A percentile compares a stretch with the other conserved stretches of the same genome.
phyloP scores from a whole-genome alignment of 2,888 invertebrate genomes.

The Macrosoma leucophasiata region DNA sequence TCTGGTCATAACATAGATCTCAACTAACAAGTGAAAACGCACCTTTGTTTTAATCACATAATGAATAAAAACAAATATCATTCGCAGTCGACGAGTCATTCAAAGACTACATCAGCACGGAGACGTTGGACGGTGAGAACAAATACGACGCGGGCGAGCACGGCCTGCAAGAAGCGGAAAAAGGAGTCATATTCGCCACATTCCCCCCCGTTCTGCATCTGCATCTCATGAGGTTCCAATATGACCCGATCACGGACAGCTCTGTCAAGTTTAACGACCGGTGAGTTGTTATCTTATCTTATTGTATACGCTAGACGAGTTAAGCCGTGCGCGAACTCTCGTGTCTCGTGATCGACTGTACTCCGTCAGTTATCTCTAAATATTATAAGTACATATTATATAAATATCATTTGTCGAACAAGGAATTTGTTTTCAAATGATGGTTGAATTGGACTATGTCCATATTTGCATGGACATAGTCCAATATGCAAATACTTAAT shows the following conservation, averaged over 20 bases:
- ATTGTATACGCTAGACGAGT: no score
- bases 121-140: conserved; percentile 97
- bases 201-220: conserved; percentile 98
- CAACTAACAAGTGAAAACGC: no score
- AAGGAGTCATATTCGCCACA: conserved; percentile 97
- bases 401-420: no score
- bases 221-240: conserved; percentile 99
- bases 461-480: no score
- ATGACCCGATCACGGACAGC: conserved; percentile 97
- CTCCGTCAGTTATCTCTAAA: no score
- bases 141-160: conserved; percentile 99
- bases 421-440: no score
- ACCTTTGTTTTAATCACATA: background rate
- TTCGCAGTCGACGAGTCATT: conserved; percentile 92
- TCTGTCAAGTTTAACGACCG: conserved; percentile 97
- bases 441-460: no score
- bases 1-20: no score
- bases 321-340: no score
- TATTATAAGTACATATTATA: no score
- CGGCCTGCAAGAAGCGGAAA: conserved; percentile 97
- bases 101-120: conserved; percentile 96
- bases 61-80: background rate
- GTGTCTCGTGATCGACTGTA: no score
- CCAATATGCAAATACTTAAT: no score
- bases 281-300: conserved; percentile 44